Evolutionary conservation across 1,140 invertebrate genomes (phyloP).

Genomic region (Monochamus saltuarius): DNA sequence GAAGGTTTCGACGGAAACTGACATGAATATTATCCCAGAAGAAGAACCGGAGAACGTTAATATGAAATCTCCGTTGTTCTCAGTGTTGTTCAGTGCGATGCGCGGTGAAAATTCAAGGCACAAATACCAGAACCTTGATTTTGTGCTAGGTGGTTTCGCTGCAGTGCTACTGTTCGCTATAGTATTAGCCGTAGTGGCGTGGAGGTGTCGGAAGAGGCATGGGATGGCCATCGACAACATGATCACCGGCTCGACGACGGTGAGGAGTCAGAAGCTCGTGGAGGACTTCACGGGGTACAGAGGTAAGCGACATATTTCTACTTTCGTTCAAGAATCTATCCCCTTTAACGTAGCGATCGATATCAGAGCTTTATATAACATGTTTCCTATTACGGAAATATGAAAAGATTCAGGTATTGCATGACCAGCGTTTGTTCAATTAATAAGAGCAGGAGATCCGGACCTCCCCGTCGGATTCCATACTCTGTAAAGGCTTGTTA

Average conservation of each 20-base stretch:
- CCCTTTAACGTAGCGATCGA: not conserved
- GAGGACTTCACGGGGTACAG: constrained; percentile 55
- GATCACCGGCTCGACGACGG: constrained; percentile 58
- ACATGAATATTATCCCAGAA: constrained; percentile 54
- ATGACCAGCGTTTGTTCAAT: too few species aligned
- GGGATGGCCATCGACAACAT: constrained; percentile 60
- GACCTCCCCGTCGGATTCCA: constrained; percentile 24
- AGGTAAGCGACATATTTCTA: constrained; percentile 37
- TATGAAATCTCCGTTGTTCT: constrained; percentile 58
- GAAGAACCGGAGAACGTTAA: constrained; percentile 47
- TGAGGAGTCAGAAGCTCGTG: constrained; percentile 59
- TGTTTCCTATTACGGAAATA: too few species aligned
- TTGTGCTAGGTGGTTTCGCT: constrained; percentile 57
- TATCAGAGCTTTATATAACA: too few species aligned
- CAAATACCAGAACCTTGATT: constrained; percentile 56
- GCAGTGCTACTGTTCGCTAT: constrained; percentile 59
- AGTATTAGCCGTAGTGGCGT: constrained; percentile 55
- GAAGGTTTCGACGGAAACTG: constrained; percentile 61
- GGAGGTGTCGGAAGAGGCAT: constrained; percentile 56
- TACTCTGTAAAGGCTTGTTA: constrained; percentile 25
- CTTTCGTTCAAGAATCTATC: not conserved
- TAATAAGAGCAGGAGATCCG: not conserved
- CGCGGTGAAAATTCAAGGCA: constrained; percentile 57
- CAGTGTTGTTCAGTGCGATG: constrained; percentile 60
- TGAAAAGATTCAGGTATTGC: too few species aligned